Conservation (phyloP, 2,888 invertebrate genomes). For the Heliconius hortense region DNA sequence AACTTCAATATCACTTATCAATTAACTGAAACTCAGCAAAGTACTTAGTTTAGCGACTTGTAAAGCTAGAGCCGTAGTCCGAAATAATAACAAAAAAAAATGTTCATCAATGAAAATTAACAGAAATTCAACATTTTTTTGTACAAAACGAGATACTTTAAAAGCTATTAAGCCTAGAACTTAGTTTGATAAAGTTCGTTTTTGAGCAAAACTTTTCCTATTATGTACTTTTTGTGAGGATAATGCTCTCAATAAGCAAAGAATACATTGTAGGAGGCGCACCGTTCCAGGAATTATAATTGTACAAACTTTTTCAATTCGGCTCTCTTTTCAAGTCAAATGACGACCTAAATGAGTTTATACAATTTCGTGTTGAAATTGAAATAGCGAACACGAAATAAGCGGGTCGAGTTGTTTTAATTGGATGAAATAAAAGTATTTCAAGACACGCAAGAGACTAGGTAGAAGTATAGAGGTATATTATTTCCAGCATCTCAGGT, state of each 20-base stretch:
- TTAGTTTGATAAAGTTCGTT: constrained; percentile 40
- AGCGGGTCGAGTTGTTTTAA: constrained; percentile 21
- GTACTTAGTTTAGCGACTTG: not conserved
- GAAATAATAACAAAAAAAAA: constrained; percentile 4
- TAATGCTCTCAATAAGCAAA: constrained; percentile 45
- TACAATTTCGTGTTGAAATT: constrained; percentile 49
- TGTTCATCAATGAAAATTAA: constrained; percentile 29
- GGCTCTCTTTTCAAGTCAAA: constrained; percentile 54
- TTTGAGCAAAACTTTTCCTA: constrained; percentile 42
- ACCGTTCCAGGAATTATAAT: constrained; percentile 53
- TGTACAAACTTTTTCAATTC: constrained; percentile 65
- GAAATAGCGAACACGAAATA: constrained; percentile 24
- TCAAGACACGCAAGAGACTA: not conserved
- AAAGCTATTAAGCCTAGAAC: constrained; percentile 39
- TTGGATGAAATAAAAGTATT: constrained; percentile 3
- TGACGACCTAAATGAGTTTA: constrained; percentile 62
- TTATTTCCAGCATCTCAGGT: not conserved
- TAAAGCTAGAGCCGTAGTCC: not conserved
- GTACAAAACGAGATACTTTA: constrained; percentile 34
- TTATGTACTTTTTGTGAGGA: constrained; percentile 44
- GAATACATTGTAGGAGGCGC: constrained; percentile 39
- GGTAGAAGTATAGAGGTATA: not conserved
- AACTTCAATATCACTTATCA: constrained; percentile 9
- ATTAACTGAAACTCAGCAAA: not conserved
- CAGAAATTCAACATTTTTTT: constrained; percentile 30